These are phyloP conservation scores for Dromococcyx pavoninus DNA, from an alignment of 2,797 vertebrate species.

Conservation along the genomic window DNA sequence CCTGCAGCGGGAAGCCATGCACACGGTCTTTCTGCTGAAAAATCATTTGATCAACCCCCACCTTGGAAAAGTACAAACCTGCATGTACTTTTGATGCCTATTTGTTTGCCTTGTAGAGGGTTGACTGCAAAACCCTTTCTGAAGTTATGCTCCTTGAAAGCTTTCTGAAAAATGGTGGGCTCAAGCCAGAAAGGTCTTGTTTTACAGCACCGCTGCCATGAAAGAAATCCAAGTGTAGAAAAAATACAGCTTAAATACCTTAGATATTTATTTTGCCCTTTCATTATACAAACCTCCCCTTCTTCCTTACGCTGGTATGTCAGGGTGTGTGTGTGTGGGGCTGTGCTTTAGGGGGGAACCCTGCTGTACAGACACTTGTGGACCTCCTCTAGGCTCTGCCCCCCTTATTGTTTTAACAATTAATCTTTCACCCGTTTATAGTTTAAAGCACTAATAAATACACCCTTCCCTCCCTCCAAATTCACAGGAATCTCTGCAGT, in stretches of 20 bases:
- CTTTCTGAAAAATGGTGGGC: background rate
- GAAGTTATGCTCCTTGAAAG: background rate
- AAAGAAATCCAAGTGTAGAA: conserved; percentile 1
- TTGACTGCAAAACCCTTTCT: background rate
- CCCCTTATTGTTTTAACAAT: conserved; percentile 40
- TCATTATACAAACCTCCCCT: background rate
- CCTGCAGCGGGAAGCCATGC: background rate
- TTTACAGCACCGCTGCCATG: background rate
- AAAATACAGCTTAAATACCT: conserved; percentile 22
- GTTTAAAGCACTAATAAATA: conserved; percentile 8
- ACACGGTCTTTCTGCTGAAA: background rate
- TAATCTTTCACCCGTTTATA: background rate
- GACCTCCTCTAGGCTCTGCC: background rate
- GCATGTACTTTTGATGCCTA: background rate
- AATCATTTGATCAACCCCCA: background rate
- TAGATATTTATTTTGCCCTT: conserved; percentile 39
- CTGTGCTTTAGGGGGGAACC: background rate
- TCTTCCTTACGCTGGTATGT: background rate
- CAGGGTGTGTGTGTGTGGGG: background rate
- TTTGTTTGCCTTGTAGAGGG: conserved; percentile 10
- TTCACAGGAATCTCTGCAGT: background rate
- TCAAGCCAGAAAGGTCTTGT: conserved; percentile 16
- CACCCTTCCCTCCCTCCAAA: background rate
- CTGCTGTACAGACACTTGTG: background rate
- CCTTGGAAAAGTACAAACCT: background rate